A percentile compares a stretch with the other conserved stretches of the same genome.
Evolutionary conservation across 1,140 invertebrate genomes (phyloP).

Genomic region (Kradibia gibbosae): DNA sequence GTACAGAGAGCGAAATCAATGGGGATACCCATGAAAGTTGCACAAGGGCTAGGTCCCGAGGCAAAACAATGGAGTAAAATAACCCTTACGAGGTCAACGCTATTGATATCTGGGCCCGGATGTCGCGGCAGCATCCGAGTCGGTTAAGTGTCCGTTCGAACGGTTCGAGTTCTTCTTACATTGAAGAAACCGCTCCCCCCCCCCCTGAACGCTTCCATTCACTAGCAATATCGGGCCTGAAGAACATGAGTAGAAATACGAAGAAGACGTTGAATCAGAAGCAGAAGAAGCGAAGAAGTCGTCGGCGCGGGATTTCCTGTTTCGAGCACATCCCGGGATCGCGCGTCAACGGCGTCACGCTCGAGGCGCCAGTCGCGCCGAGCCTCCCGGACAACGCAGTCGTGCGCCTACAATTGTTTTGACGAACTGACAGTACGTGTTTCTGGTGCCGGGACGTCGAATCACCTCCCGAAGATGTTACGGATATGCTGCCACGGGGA

Average conservation of each 20-base stretch:
- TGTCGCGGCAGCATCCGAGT: neutral
- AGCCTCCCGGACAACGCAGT: slow-evolving; percentile 21
- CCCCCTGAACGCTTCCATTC: slow-evolving; percentile 4
- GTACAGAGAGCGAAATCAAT: neutral
- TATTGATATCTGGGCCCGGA: neutral
- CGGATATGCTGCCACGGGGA: slow-evolving; percentile 29
- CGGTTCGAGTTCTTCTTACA: neutral
- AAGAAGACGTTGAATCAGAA: neutral
- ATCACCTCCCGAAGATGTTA: slow-evolving; percentile 12
- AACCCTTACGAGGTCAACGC: neutral
- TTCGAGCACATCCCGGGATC: slow-evolving; percentile 59
- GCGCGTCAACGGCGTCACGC: slow-evolving; percentile 53
- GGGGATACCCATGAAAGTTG: neutral
- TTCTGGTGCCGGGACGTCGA: neutral
- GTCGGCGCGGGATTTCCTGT: slow-evolving; percentile 59
- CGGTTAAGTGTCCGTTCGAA: neutral
- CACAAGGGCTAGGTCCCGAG: neutral
- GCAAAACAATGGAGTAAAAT: neutral
- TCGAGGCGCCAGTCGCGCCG: slow-evolving; percentile 47
- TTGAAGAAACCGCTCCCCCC: slow-evolving; percentile 18
- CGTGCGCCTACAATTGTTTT: slow-evolving; percentile 4
- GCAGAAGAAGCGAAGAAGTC: neutral
- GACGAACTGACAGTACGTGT: neutral
- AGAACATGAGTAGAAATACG: neutral
- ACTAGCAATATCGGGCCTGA: neutral